A percentile compares a stretch with the other conserved stretches of the same genome.
Conservation (phyloP, 2,797 vertebrate genomes). For the Loriculus beryllinus region DNA sequence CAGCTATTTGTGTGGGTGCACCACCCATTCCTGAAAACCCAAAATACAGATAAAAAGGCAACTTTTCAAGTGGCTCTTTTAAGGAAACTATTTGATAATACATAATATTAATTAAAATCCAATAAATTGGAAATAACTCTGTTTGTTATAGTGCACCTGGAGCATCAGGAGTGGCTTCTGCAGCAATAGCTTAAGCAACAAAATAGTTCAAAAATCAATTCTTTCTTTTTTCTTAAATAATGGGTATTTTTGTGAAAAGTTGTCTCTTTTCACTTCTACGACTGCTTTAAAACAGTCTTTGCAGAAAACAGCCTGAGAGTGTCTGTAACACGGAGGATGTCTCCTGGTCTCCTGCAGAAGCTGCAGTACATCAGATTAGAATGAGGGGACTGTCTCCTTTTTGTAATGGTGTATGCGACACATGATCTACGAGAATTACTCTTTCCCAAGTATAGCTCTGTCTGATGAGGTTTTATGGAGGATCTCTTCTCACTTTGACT, state of each 20-base stretch:
- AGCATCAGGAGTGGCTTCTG: neutral
- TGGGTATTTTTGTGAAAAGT: neutral
- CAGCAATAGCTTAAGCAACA: neutral
- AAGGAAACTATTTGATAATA: constrained; percentile 18
- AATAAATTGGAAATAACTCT: constrained; percentile 14
- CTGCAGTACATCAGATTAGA: neutral
- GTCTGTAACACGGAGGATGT: neutral
- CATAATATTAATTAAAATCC: constrained; percentile 8
- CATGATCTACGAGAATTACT: rapidly evolving
- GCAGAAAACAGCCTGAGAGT: neutral
- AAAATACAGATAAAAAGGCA: neutral
- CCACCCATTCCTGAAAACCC: neutral
- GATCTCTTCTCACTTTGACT: neutral
- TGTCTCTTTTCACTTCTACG: neutral
- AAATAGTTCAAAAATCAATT: neutral
- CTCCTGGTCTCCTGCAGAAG: neutral
- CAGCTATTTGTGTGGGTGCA: neutral
- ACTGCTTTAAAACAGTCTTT: neutral
- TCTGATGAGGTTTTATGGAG: neutral
- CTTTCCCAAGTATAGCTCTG: neutral
- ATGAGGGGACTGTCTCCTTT: neutral
- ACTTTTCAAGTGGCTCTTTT: neutral
- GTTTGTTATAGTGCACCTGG: neutral
- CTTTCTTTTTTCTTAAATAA: neutral
- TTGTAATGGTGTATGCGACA: rapidly evolving